phyloP scores from a whole-genome alignment of 2,113 vertebrate species.

The Oriolus oriolus region DNA sequence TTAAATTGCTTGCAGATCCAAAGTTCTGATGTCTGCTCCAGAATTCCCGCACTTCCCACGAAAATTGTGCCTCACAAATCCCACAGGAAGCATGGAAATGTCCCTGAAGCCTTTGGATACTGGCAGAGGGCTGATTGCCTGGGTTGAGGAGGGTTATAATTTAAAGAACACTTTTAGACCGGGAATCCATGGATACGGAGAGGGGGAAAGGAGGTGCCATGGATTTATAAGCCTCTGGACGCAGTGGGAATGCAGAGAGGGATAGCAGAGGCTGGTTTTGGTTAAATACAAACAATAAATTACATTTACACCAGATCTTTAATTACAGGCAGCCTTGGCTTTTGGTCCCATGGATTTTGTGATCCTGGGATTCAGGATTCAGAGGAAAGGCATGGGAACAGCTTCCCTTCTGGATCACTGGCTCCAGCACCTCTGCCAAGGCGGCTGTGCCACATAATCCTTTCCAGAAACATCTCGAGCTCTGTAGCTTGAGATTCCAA shows the following conservation, averaged over 20 bases:
- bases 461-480: neutral
- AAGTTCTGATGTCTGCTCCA: neutral
- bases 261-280: neutral
- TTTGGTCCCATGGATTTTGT: rapidly evolving
- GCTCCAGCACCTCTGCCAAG: neutral
- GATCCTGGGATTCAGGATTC: neutral
- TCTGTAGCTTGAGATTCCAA: neutral
- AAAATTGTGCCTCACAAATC: neutral
- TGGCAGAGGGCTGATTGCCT: neutral
- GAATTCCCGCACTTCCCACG: neutral
- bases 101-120: neutral
- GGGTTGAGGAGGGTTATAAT: no score
- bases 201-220: neutral
- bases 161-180: neutral
- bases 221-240: neutral
- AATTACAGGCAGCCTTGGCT: neutral
- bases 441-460: neutral
- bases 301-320: neutral
- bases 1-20: neutral
- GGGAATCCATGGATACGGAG: rapidly evolving
- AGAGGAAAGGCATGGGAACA: neutral
- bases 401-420: neutral
- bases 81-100: rapidly evolving
- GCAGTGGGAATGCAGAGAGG: neutral
- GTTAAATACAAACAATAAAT: neutral